phyloP scores from a whole-genome alignment of 1,140 invertebrate genomes.

The Apis mellifera region DNA sequence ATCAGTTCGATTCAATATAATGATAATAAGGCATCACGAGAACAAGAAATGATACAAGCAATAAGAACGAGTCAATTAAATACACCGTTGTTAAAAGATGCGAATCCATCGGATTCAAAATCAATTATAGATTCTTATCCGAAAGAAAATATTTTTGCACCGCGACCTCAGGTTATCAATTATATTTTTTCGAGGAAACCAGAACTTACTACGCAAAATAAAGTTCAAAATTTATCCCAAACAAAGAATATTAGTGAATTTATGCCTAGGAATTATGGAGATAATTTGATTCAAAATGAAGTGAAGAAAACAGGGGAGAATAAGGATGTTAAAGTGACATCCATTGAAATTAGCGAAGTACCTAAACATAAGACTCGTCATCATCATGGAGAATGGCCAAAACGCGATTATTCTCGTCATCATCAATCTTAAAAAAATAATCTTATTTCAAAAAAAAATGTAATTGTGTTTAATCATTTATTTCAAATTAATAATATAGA shows the following conservation, averaged over 20 bases:
- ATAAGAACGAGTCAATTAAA: background rate
- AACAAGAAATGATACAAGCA: no score
- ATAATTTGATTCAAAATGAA: constrained; percentile 55
- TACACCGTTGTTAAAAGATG: background rate
- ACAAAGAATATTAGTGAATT: constrained; percentile 10
- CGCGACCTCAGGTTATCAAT: constrained; percentile 69
- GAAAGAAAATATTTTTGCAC: constrained; percentile 66
- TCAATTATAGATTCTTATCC: constrained; percentile 16
- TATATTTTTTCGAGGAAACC: constrained; percentile 64
- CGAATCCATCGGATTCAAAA: background rate
- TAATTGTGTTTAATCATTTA: background rate
- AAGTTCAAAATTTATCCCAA: background rate
- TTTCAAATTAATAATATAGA: background rate
- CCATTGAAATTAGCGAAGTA: constrained; percentile 70
- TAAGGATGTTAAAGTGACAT: constrained; percentile 56
- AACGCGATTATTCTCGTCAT: constrained; percentile 55
- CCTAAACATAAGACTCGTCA: constrained; percentile 70
- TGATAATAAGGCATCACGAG: background rate
- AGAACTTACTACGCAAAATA: background rate
- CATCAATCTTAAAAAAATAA: constrained; percentile 1
- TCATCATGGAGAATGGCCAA: constrained; percentile 69
- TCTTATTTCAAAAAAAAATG: background rate
- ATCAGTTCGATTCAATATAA: background rate
- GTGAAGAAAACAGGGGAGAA: constrained; percentile 19
- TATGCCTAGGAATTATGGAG: constrained; percentile 46